Evolutionary conservation across 2,888 invertebrate genomes (phyloP), one percentile per base, ranked within the genome.

Genomic region (Phoenoteleia sp.): DNA sequence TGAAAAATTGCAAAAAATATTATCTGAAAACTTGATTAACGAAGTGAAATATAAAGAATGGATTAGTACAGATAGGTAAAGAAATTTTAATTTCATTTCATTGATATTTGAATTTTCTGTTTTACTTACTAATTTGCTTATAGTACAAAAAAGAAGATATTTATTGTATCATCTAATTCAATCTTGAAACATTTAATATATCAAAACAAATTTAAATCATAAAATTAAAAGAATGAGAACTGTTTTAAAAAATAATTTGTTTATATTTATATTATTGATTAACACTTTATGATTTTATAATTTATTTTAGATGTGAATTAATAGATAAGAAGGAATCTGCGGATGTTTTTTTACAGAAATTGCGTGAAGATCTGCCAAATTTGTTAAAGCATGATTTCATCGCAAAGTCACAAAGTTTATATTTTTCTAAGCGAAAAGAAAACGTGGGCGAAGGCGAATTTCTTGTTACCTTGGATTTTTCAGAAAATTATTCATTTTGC

Each of bases 391-490:
- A 64, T 21, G 64, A 64, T 33, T 47, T 29, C 17, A 25, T 64
- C 39, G 19, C 25, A 2, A 47, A 1, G n/a, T 11, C 15, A 13
- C 64, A 64, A 47, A 29, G 47, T 19, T 5, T 0, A 27, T 33
- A 60, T 60, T 60, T 60, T 39, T 36, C 58, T 13, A 19, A 36
- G 39, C 27, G 47, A 25, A 47, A 47, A 47, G 23, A 47, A 47
- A 47, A 29, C 23, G 42, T 52, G 13, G 29, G 21, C 27, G 62
- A 62, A 62, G 45, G 62, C 23, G 62, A 62, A 19, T 62, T 62
- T 15, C 27, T 62, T 9, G 62, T 62, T 1, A 17, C 42, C 11
- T 19, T 62, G 3, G 62, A 62, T 45, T 62, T 62, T 45, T 62
- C 62, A 1, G 62, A 62, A 45, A 62, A 62, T 45, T 62, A 45